Conservation (phyloP, 2,888 invertebrate species). For the Apoderus coryli region DNA sequence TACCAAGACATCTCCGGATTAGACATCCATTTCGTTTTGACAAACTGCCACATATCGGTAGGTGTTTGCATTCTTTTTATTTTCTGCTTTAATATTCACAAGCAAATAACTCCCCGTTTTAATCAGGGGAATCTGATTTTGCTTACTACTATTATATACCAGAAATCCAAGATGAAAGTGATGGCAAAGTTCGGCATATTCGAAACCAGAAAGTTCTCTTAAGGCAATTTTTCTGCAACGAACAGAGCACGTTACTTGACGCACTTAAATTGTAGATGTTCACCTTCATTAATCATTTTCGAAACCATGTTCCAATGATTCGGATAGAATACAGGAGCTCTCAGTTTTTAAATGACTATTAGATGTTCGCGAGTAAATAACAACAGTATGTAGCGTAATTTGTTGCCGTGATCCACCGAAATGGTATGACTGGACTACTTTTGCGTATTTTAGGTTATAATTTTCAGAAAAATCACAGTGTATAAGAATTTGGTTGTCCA, state of each 20-base stretch:
- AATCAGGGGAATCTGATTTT: conserved; percentile 2
- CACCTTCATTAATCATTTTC: conserved; percentile 4
- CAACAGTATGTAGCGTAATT: conserved; percentile 4
- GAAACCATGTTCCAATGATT: conserved; percentile 5
- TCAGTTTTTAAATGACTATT: conserved; percentile 2
- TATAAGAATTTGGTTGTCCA: not conserved
- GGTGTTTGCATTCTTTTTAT: not conserved
- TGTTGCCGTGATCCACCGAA: conserved; percentile 8
- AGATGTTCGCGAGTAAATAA: conserved; percentile 1
- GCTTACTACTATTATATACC: conserved; percentile 2
- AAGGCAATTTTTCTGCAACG: not conserved
- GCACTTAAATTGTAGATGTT: conserved; percentile 5
- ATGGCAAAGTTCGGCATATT: conserved; percentile 1
- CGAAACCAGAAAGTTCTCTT: conserved; percentile 1
- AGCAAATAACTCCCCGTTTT: conserved; percentile 1
- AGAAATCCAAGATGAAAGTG: conserved; percentile 1
- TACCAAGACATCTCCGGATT: not conserved
- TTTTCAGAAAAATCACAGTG: conserved; percentile 8
- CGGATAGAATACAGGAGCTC: conserved; percentile 6
- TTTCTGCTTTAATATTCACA: not conserved
- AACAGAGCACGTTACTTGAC: not conserved
- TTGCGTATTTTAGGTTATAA: conserved; percentile 4
- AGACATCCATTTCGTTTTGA: conserved; percentile 1
- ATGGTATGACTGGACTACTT: conserved; percentile 6
- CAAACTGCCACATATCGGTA: conserved; percentile 1